Conservation (phyloP, 2,888 invertebrate genomes). For the Cybosia mesomella region DNA sequence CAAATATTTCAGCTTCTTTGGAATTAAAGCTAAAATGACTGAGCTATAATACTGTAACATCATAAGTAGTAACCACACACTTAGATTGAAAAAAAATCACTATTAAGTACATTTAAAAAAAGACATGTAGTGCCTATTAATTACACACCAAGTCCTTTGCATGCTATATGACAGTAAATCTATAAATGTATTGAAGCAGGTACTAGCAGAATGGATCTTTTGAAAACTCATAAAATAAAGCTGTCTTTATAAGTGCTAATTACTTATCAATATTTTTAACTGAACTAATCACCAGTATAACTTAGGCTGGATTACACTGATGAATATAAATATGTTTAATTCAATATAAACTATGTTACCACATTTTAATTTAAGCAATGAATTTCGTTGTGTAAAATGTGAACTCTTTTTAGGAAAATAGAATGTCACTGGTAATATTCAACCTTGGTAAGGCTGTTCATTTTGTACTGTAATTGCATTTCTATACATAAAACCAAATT, state of each 20-base stretch:
- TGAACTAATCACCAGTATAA: neutral
- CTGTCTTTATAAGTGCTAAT: neutral
- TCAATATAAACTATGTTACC: neutral
- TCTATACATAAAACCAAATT: neutral
- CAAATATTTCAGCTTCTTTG: too few species aligned
- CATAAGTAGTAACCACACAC: slow-evolving; percentile 1
- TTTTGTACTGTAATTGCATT: neutral
- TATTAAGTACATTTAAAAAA: neutral
- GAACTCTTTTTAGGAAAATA: too few species aligned
- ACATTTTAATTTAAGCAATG: neutral
- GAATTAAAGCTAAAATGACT: too few species aligned
- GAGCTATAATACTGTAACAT: slow-evolving; percentile 11
- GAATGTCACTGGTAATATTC: neutral
- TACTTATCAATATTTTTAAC: neutral
- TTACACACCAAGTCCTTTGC: neutral
- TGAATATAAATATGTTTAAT: neutral
- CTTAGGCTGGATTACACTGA: neutral
- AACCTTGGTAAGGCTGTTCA: neutral
- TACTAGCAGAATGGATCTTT: too few species aligned
- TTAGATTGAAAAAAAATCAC: slow-evolving; percentile 3
- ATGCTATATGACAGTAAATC: neutral
- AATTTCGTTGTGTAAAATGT: too few species aligned
- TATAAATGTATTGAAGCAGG: neutral
- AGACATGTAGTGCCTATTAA: neutral
- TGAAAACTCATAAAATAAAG: neutral